Percentiles rank a stretch among this genome's conserved stretches.
Evolutionary conservation across 2,888 invertebrate species (phyloP).

Genomic region (Philhelius pedissequus): DNA sequence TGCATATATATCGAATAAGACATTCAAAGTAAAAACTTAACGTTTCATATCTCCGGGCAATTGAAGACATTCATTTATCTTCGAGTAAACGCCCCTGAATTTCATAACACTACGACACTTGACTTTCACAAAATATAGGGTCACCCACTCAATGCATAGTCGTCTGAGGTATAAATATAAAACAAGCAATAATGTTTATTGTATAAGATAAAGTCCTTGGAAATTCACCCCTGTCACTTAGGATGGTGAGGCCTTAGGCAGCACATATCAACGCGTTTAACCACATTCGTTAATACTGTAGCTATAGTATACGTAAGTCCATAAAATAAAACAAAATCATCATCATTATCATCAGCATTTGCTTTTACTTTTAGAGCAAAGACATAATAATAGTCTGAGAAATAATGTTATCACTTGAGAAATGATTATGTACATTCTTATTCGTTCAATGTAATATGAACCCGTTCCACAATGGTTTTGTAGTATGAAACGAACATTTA

Average conservation of each 20-base stretch:
- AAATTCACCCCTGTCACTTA: not conserved
- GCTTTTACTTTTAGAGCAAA: not conserved
- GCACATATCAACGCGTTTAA: not conserved
- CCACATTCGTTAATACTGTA: not conserved
- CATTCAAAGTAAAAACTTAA: not conserved
- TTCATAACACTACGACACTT: not conserved
- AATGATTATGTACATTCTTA: not conserved
- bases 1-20: not conserved
- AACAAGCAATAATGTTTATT: too few species aligned
- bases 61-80: conserved; percentile 59
- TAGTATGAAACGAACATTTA: too few species aligned
- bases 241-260: not conserved
- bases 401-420: not conserved
- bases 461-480: too few species aligned
- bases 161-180: not conserved
- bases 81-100: conserved; percentile 47
- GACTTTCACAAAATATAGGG: conserved; percentile 33
- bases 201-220: not conserved
- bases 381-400: not conserved
- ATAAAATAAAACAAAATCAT: not conserved
- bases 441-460: too few species aligned
- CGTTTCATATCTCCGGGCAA: conserved; percentile 31
- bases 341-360: not conserved
- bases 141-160: conserved; percentile 12
- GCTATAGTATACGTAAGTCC: not conserved